Evolutionary conservation across 35 echinoderm and acorn worm species (phyloP).

Genomic region (Lytechinus pictus): DNA sequence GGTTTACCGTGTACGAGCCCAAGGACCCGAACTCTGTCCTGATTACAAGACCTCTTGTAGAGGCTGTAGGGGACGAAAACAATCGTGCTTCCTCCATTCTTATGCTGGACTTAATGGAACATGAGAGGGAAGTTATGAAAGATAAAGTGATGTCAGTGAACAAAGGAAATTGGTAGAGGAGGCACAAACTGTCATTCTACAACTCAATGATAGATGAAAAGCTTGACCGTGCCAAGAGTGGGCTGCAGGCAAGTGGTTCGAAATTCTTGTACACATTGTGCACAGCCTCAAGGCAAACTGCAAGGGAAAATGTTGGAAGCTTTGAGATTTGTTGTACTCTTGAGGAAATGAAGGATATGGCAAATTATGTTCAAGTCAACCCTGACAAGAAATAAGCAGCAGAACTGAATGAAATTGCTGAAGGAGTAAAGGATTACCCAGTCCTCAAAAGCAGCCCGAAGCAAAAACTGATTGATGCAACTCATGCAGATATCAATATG

Average conservation of each 20-base stretch:
- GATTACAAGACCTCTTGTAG: slow-evolving; percentile 45
- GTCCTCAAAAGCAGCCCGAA: background rate
- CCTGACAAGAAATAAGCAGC: slow-evolving; percentile 31
- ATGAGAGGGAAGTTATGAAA: background rate
- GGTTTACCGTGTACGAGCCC: background rate
- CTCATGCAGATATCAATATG: too few relatives aligned
- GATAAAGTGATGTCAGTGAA: background rate
- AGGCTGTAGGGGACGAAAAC: slow-evolving; percentile 61
- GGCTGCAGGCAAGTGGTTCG: slow-evolving; percentile 63
- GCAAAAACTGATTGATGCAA: slow-evolving; percentile 51
- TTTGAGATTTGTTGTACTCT: background rate
- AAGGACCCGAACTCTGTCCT: background rate
- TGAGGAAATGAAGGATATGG: slow-evolving; percentile 25
- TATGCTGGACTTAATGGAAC: slow-evolving; percentile 3
- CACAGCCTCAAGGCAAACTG: background rate
- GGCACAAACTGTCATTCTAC: slow-evolving; percentile 35
- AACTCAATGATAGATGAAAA: slow-evolving; percentile 71
- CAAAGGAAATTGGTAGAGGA: slow-evolving; percentile 43
- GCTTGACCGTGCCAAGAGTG: slow-evolving; percentile 48
- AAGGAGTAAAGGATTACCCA: slow-evolving; percentile 48
- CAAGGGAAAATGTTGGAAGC: slow-evolving; percentile 36
- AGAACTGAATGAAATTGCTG: background rate
- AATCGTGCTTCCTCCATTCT: slow-evolving; percentile 18
- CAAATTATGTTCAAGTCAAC: slow-evolving; percentile 39
- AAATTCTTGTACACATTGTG: slow-evolving; percentile 55